A percentile compares a stretch with the other conserved stretches of the same genome.
Conservation (phyloP, 2,797 vertebrate genomes). For the Cossypha caffra region DNA sequence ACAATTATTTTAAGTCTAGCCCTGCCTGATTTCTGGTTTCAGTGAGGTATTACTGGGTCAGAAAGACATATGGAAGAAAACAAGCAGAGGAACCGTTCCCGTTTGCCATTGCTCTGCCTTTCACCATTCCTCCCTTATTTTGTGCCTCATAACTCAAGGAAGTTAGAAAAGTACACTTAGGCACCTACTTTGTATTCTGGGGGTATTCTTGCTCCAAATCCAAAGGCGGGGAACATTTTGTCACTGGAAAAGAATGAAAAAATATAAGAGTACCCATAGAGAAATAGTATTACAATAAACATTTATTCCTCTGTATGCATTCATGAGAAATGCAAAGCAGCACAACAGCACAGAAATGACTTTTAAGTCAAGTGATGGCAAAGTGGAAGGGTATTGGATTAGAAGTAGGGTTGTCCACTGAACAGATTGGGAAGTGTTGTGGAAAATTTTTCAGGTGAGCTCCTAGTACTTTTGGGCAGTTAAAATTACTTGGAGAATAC, state of each 20-base stretch:
- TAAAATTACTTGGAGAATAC: background rate
- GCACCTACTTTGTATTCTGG: conserved; percentile 95
- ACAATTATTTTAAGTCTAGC: background rate
- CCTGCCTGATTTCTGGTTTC: background rate
- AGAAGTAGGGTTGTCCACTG: background rate
- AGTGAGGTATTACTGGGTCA: background rate
- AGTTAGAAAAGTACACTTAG: conserved; percentile 20
- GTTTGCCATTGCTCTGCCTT: background rate
- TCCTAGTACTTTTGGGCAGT: background rate
- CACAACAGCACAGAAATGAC: background rate
- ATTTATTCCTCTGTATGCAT: background rate
- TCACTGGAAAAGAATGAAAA: conserved; percentile 83
- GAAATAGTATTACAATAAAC: background rate
- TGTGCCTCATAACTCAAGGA: background rate
- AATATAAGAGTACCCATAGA: background rate
- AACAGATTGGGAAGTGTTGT: background rate
- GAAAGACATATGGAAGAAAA: background rate
- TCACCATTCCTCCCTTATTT: background rate
- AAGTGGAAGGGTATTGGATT: background rate
- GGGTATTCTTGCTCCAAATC: conserved; percentile 97
- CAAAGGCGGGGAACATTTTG: conserved; percentile 99
- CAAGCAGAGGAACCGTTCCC: background rate
- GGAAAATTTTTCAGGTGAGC: background rate
- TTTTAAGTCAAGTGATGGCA: background rate
- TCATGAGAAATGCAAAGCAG: background rate